Conservation (phyloP, 30 jellyfish, hydroid and myxozoan genomes). For the Nemopilema nomurai region DNA sequence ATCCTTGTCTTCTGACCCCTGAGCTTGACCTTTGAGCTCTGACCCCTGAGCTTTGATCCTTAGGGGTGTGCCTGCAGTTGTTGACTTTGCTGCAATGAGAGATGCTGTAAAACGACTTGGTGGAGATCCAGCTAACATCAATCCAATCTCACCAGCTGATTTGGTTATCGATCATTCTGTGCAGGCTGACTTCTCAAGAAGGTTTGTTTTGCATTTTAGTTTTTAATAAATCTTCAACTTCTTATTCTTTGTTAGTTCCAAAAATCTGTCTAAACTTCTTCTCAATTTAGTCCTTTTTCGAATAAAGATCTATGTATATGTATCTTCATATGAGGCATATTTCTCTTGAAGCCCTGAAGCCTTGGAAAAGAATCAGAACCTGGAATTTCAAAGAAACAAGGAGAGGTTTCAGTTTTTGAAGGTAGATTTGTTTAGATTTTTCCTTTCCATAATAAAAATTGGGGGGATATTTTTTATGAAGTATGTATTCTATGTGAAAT, state of each 20-base stretch:
- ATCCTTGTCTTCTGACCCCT: background rate
- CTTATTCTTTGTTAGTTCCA: background rate
- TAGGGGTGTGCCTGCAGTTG: constrained; percentile 91
- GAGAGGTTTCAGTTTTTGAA: constrained; percentile 83
- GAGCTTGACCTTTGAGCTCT: background rate
- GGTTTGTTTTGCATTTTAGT: constrained; percentile 43
- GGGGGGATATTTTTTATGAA: no score
- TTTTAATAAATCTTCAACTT: background rate
- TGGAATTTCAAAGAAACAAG: constrained; percentile 87
- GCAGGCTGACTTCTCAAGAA: constrained; percentile 78
- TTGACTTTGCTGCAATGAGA: constrained; percentile 95
- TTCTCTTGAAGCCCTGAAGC: constrained; percentile 69
- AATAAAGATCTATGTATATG: background rate
- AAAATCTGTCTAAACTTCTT: background rate
- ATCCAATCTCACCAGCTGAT: constrained; percentile 96
- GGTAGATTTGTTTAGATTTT: constrained; percentile 29
- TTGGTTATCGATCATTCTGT: constrained; percentile 90
- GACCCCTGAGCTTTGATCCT: background rate
- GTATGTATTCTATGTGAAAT: no score
- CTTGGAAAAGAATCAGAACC: constrained; percentile 67
- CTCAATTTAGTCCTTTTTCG: background rate
- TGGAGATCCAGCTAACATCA: constrained; percentile 88
- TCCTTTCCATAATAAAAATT: background rate
- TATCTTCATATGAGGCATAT: background rate
- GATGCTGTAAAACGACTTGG: constrained; percentile 91